Conservation (phyloP, 2,888 invertebrate species). For the Syritta pipiens region DNA sequence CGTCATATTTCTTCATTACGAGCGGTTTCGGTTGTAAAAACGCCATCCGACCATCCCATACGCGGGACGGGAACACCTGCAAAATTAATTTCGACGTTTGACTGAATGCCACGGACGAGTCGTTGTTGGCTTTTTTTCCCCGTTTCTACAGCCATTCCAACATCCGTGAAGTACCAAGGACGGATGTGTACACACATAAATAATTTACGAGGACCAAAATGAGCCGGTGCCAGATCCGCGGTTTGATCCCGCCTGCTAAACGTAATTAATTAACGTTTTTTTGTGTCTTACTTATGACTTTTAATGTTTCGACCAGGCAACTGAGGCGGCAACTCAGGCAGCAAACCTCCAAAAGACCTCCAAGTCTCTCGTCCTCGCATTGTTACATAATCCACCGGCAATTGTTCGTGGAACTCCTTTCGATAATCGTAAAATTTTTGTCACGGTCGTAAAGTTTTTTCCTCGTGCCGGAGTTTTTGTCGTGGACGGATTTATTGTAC, state of each 20-base stretch:
- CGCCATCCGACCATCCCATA: not conserved
- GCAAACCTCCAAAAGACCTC: no score
- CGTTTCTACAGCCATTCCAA: conserved; percentile 4
- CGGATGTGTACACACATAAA: conserved; percentile 10
- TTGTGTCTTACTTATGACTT: conserved; percentile 29
- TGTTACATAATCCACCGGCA: not conserved
- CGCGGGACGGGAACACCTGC: conserved; percentile 17
- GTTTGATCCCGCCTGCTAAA: not conserved
- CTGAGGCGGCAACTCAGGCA: not conserved
- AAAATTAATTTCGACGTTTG: conserved; percentile 13
- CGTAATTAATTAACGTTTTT: conserved; percentile 31
- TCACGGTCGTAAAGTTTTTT: conserved; percentile 22
- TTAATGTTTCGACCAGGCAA: not conserved
- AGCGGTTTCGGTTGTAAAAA: not conserved
- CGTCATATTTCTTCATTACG: conserved; percentile 25
- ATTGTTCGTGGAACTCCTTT: conserved; percentile 16
- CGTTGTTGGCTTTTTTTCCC: no score
- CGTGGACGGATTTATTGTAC: conserved; percentile 5
- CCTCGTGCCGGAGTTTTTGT: not conserved
- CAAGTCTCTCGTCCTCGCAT: not conserved
- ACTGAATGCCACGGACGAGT: not conserved
- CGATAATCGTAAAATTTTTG: conserved; percentile 33
- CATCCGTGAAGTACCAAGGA: not conserved
- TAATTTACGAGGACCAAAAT: conserved; percentile 7
- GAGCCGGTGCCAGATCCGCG: not conserved